Percentiles rank a stretch among this genome's conserved stretches.
phyloP scores from a whole-genome alignment of 92 coral and sea anemone genomes.

The Palythoa heliodiscus region DNA sequence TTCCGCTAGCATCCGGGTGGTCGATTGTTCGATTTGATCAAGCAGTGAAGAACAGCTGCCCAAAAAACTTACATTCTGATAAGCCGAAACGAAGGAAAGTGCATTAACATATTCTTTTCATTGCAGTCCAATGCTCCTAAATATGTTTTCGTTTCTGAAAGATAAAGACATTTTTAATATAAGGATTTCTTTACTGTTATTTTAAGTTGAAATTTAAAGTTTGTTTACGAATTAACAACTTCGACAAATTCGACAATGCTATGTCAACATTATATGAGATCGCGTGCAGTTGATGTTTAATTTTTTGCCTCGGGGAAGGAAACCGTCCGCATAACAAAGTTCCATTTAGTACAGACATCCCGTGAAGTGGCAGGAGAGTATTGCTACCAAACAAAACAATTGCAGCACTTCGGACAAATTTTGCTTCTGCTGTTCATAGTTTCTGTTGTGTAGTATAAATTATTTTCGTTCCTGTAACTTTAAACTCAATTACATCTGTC shows the following conservation, averaged over 20 bases:
- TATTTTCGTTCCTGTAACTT: background rate
- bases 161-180: background rate
- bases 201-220: too few relatives aligned
- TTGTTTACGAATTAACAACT: too few relatives aligned
- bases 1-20: background rate
- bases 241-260: background rate
- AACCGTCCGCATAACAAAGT: background rate
- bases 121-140: background rate
- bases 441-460: background rate
- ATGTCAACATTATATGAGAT: background rate
- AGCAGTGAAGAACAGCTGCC: constrained; percentile 28
- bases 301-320: background rate
- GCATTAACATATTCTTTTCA: background rate
- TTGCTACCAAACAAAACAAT: background rate
- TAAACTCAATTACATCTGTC: background rate
- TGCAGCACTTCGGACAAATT: background rate
- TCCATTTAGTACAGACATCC: background rate
- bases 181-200: background rate
- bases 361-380: background rate
- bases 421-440: background rate
- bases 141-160: background rate
- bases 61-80: background rate
- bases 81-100: background rate
- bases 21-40: constrained; percentile 8
- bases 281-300: background rate